phyloP scores from a whole-genome alignment of 2,113 vertebrate species.

The Sylvilagus bachmani region DNA sequence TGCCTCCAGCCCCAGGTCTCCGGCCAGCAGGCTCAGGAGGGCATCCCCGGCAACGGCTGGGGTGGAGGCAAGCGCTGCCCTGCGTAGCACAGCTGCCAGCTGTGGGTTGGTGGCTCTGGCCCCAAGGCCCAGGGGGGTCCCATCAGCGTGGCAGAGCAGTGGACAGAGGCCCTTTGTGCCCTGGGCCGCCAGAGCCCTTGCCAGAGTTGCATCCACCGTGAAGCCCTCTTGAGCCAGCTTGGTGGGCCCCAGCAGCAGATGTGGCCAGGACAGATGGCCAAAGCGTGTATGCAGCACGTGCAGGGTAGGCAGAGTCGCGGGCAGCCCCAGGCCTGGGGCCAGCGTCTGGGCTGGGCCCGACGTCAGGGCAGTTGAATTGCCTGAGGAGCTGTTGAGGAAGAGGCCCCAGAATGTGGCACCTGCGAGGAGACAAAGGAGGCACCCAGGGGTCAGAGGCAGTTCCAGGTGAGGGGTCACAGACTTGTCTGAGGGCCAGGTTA shows the following conservation, averaged over 20 bases:
- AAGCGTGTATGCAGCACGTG: conserved; percentile 78
- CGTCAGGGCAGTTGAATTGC: conserved; percentile 79
- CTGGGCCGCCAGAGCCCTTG: conserved; percentile 76
- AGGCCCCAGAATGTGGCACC: conserved; percentile 83
- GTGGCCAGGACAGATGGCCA: conserved; percentile 83
- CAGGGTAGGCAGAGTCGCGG: conserved; percentile 69
- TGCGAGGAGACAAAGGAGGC: conserved; percentile 35
- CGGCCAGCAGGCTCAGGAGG: conserved; percentile 79
- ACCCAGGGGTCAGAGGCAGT: background rate
- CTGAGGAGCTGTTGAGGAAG: conserved; percentile 66
- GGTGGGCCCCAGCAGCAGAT: conserved; percentile 70
- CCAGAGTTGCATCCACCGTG: conserved; percentile 79
- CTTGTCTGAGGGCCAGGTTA: background rate
- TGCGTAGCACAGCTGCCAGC: conserved; percentile 76
- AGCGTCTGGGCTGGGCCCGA: conserved; percentile 67
- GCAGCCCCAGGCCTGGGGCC: conserved; percentile 58
- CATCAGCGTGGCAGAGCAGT: conserved; percentile 73
- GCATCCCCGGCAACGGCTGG: conserved; percentile 66
- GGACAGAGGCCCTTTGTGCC: conserved; percentile 73
- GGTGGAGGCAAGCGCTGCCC: background rate
- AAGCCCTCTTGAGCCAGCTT: conserved; percentile 84
- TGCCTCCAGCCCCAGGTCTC: conserved; percentile 71
- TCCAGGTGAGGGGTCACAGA: background rate
- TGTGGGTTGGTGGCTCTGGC: conserved; percentile 68
- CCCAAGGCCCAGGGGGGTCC: conserved; percentile 65